A percentile compares a stretch with the other conserved stretches of the same genome.
These are phyloP conservation scores for Leucophenga montana DNA, from an alignment of 2,888 invertebrate species.

Conservation along the genomic window DNA sequence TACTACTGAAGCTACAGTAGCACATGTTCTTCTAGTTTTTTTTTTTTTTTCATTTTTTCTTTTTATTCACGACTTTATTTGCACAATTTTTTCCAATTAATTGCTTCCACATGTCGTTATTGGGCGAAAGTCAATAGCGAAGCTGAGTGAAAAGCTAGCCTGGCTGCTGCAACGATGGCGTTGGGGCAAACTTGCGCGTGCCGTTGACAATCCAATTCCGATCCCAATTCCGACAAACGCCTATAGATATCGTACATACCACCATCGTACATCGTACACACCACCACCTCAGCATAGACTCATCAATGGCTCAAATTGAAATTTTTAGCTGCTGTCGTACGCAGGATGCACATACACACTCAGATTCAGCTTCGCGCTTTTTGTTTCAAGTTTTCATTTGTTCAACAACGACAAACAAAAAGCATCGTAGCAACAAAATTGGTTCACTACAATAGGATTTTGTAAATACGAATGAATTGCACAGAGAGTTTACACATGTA, in stretches of 20 bases:
- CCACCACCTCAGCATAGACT: constrained; percentile 44
- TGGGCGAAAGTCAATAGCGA: constrained; percentile 18
- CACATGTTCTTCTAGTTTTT: not conserved
- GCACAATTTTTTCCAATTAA: constrained; percentile 63
- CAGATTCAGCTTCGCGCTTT: constrained; percentile 13
- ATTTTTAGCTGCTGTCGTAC: constrained; percentile 52
- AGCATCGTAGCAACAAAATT: not conserved
- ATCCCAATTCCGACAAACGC: not conserved
- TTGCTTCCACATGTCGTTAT: constrained; percentile 57
- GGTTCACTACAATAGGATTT: too few relatives aligned
- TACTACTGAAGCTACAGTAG: not conserved
- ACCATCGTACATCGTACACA: too few relatives aligned
- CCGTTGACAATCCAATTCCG: constrained; percentile 13
- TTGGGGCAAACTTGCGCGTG: constrained; percentile 9
- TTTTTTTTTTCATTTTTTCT: too few relatives aligned
- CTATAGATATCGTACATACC: too few relatives aligned
- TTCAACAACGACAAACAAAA: not conserved
- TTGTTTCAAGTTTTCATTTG: constrained; percentile 17
- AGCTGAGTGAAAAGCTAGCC: not conserved
- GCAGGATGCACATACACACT: not conserved
- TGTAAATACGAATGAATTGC: too few relatives aligned
- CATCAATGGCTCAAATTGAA: constrained; percentile 63
- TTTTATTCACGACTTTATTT: constrained; percentile 48
- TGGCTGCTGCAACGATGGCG: not conserved
- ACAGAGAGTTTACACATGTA: too few relatives aligned